Evolutionary conservation across 92 coral and sea anemone species (phyloP).

Genomic region (Heliopora coerulea): DNA sequence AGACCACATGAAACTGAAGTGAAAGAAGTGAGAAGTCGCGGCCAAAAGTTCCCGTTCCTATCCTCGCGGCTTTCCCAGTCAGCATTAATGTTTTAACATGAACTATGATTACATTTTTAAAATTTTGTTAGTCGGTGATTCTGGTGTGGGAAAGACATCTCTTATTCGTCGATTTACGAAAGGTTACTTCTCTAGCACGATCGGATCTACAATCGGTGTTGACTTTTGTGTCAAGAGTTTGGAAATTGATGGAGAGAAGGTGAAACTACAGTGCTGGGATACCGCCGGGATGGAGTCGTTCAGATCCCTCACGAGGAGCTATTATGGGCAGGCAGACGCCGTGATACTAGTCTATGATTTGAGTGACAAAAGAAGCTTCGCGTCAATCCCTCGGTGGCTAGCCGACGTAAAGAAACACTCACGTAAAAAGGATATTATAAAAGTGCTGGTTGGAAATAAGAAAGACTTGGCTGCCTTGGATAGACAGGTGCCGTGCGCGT

Average conservation of each 20-base stretch:
- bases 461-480: slow-evolving; percentile 81
- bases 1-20: neutral
- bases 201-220: slow-evolving; percentile 92
- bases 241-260: slow-evolving; percentile 91
- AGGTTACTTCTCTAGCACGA: slow-evolving; percentile 90
- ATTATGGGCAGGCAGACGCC: slow-evolving; percentile 97
- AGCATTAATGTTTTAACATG: neutral
- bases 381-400: slow-evolving; percentile 96
- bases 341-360: slow-evolving; percentile 92
- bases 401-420: slow-evolving; percentile 81
- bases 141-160: slow-evolving; percentile 97
- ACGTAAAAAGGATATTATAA: slow-evolving; percentile 68
- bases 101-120: slow-evolving; percentile 84
- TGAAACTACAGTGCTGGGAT: slow-evolving; percentile 97
- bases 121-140: slow-evolving; percentile 87
- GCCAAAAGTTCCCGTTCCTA: too few species aligned
- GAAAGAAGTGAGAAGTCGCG: too few species aligned
- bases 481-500: slow-evolving; percentile 83
- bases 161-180: slow-evolving; percentile 89
- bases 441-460: slow-evolving; percentile 94
- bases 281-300: slow-evolving; percentile 97
- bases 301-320: slow-evolving; percentile 84
- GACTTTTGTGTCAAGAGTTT: slow-evolving; percentile 78
- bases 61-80: too few species aligned
- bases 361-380: slow-evolving; percentile 91